Evolutionary conservation across 2,797 vertebrate genomes (phyloP), one percentile per base, ranked within the genome.

Genomic region (Peromyscus melanophrys): DNA sequence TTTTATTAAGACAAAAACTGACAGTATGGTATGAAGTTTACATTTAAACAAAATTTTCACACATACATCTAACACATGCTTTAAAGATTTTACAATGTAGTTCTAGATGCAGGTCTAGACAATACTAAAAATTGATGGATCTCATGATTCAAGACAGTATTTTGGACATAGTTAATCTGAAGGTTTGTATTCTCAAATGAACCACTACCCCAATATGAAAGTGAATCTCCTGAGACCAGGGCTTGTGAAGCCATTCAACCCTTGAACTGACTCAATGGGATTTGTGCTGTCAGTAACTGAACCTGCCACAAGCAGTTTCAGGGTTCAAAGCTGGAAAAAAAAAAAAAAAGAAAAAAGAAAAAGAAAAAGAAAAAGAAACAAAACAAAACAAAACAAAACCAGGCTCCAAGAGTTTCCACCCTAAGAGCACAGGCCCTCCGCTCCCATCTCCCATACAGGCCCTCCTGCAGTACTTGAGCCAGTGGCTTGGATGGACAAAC

Each of bases 1-100:
- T 98, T 99, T 99, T 99, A 99, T 99, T 99, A 98, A 98, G 98
- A 99, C 98, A 78, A 98, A 98, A 98, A 97, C 96, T 95, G 98
- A 99, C 98, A 98, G 97, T 97, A 97, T 65, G 92, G 97, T 98
- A 98, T 98, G 98, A 98, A 98, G 98, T 98, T 98, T 98, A 98
- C 98, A 98, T 98, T 98, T 98, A 98, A 98, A 99, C 98, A 98
- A 98, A 96, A 89, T 98, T 98, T 98, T 98, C 98, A 99, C 52
- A 55, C 98, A 98, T 98, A 98, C 98, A 98, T 96, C 98, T 98
- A 98, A 98, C 97, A 99, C 98, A 99, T 99, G 98, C 98, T 98
- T 95, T 98, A 97, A 98, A 98, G 98, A 98, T 98, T 98, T 98
- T 98, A 99, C 98, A 98, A 97, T 93, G 97, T 96, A 96, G 92